Conservation (phyloP, 2,113 vertebrate species). For the Pteropus alecto region DNA sequence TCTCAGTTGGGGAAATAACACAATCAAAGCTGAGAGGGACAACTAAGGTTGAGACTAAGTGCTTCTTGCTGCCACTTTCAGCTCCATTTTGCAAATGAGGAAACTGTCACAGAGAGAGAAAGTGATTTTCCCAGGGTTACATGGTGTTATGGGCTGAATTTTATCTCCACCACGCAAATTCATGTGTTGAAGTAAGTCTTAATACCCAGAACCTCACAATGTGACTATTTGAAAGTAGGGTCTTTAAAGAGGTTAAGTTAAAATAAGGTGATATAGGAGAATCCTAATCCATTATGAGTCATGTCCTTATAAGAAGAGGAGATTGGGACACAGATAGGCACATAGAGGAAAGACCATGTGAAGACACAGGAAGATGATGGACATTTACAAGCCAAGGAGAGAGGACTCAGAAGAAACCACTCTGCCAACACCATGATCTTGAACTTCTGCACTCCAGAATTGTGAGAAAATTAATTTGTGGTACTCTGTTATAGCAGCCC, state of each 20-base stretch:
- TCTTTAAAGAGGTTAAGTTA: neutral
- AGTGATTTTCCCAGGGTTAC: neutral
- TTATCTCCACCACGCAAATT: neutral
- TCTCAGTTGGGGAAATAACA: neutral
- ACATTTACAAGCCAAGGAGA: neutral
- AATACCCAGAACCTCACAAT: neutral
- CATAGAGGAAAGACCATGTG: neutral
- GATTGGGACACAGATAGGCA: neutral
- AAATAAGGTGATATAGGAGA: neutral
- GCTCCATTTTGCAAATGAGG: neutral
- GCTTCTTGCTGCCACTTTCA: neutral
- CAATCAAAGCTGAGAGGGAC: neutral
- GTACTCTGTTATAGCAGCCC: neutral
- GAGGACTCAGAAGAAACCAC: neutral
- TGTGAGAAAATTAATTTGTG: neutral
- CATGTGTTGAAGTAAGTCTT: neutral
- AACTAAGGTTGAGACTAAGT: neutral
- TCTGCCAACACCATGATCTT: neutral
- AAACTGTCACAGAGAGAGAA: neutral
- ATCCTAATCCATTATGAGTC: neutral
- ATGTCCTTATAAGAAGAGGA: neutral
- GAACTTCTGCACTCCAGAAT: neutral
- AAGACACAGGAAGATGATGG: neutral
- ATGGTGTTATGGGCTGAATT: neutral
- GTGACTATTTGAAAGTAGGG: neutral